Evolutionary conservation across 2,888 invertebrate species (phyloP).

Genomic region (Eudasyphora cyanicolor): DNA sequence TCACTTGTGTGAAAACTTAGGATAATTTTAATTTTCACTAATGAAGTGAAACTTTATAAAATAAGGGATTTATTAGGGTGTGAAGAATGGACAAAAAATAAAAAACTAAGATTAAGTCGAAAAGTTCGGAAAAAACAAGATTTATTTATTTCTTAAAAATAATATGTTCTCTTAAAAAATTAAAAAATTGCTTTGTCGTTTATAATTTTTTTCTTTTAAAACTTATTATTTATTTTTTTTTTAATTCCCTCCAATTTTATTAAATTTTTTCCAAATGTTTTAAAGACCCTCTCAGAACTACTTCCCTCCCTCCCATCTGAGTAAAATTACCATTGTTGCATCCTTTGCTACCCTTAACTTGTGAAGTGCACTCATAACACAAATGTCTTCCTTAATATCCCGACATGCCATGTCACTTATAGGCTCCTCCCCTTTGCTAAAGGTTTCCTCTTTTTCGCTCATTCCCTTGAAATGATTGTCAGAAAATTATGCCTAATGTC

Average conservation of each 20-base stretch:
- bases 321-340: background rate
- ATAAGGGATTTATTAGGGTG: no score
- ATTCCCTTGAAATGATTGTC: background rate
- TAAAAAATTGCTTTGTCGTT: no score
- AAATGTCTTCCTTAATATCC: background rate
- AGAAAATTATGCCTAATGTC: constrained; percentile 35
- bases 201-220: no score
- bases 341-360: constrained; percentile 51
- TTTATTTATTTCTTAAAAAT: no score
- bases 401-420: constrained; percentile 8
- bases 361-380: constrained; percentile 24
- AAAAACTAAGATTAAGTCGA: no score
- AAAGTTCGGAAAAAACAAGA: no score
- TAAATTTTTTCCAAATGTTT: no score
- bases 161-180: no score
- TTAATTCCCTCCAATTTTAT: no score
- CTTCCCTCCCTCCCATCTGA: background rate
- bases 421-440: constrained; percentile 57
- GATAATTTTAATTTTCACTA: constrained; percentile 10
- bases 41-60: constrained; percentile 23
- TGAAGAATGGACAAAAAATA: no score
- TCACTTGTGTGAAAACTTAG: background rate
- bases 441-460: constrained; percentile 13
- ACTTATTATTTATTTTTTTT: no score
- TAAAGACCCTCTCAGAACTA: no score